Percentiles rank a stretch among this genome's conserved stretches.
Evolutionary conservation across 2,888 invertebrate species (phyloP).

Genomic region (Drosophila greeni): DNA sequence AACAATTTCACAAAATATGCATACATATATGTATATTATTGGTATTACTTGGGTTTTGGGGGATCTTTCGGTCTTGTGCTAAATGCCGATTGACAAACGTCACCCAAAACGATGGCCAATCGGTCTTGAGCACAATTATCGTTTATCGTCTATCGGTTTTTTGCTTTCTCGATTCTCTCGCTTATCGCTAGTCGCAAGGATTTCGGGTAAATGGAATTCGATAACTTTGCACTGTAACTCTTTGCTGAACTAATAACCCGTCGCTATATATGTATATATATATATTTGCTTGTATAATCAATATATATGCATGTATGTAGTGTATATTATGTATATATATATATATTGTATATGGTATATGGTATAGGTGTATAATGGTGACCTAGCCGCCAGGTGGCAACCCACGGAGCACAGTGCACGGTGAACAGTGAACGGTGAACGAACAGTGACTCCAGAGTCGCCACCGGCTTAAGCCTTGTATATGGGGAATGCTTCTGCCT

Average conservation of each 20-base stretch:
- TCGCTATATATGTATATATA: constrained; percentile 42
- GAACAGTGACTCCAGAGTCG: constrained; percentile 16
- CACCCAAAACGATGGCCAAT: constrained; percentile 59
- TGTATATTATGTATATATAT: constrained; percentile 38
- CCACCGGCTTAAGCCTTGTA: constrained; percentile 14
- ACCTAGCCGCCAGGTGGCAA: constrained; percentile 2
- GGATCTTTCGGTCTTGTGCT: constrained; percentile 16
- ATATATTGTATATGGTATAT: constrained; percentile 46
- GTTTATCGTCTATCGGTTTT: constrained; percentile 10
- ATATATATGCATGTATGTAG: constrained; percentile 17
- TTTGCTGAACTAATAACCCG: constrained; percentile 36
- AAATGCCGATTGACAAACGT: constrained; percentile 57
- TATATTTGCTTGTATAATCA: constrained; percentile 36
- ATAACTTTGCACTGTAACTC: constrained; percentile 35
- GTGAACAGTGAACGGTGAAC: constrained; percentile 16
- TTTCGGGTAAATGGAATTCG: constrained; percentile 35
- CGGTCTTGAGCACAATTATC: constrained; percentile 45
- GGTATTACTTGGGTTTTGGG: neutral
- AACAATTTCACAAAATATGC: constrained; percentile 26
- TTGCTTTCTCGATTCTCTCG: constrained; percentile 8
- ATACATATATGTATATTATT: constrained; percentile 1
- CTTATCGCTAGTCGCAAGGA: constrained; percentile 23
- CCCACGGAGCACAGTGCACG: constrained; percentile 15
- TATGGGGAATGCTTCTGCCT: constrained; percentile 25
- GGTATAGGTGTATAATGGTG: constrained; percentile 38